Percentiles rank a stretch among this genome's conserved stretches.
These are phyloP conservation scores for Pasiphila rectangulata DNA, from an alignment of 2,888 invertebrate species.

Conservation along the genomic window DNA sequence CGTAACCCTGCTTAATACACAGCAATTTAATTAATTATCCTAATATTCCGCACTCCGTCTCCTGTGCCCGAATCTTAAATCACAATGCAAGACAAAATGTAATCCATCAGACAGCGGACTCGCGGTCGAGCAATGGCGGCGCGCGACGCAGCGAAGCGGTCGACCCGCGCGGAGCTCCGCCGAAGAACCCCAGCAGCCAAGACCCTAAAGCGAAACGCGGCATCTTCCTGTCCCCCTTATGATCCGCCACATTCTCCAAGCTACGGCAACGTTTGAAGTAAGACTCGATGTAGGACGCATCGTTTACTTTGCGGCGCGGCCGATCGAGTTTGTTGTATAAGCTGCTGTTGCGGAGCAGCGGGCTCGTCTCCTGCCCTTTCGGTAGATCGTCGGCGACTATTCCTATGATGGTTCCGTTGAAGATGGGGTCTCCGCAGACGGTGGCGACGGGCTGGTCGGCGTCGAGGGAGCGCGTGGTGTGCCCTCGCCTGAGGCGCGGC, in stretches of 20 bases:
- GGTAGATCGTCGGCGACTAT: constrained; percentile 59
- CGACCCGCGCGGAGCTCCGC: constrained; percentile 85
- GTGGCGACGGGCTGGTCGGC: constrained; percentile 57
- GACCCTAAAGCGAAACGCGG: constrained; percentile 84
- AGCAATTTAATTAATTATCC: no score
- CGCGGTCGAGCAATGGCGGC: constrained; percentile 70
- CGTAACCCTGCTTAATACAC: no score
- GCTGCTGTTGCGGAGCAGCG: constrained; percentile 71
- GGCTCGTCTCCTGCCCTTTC: constrained; percentile 62
- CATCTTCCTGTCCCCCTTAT: constrained; percentile 76
- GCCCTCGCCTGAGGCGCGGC: constrained; percentile 49
- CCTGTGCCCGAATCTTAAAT: constrained; percentile 3
- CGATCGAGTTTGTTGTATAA: constrained; percentile 62
- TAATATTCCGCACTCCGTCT: not conserved
- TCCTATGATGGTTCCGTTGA: constrained; percentile 70
- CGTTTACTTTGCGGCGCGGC: constrained; percentile 62
- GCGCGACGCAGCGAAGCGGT: constrained; percentile 70
- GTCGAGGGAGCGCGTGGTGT: constrained; percentile 63
- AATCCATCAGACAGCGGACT: constrained; percentile 69
- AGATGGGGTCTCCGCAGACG: constrained; percentile 61
- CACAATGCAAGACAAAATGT: constrained; percentile 2
- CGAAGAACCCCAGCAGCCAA: constrained; percentile 89
- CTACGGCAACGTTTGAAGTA: constrained; percentile 91
- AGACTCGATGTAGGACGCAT: constrained; percentile 71
- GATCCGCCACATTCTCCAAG: constrained; percentile 83